Evolutionary conservation across 2,113 vertebrate species (phyloP), one percentile per base, ranked within the genome.

Genomic region (Chloropsis hardwickii): DNA sequence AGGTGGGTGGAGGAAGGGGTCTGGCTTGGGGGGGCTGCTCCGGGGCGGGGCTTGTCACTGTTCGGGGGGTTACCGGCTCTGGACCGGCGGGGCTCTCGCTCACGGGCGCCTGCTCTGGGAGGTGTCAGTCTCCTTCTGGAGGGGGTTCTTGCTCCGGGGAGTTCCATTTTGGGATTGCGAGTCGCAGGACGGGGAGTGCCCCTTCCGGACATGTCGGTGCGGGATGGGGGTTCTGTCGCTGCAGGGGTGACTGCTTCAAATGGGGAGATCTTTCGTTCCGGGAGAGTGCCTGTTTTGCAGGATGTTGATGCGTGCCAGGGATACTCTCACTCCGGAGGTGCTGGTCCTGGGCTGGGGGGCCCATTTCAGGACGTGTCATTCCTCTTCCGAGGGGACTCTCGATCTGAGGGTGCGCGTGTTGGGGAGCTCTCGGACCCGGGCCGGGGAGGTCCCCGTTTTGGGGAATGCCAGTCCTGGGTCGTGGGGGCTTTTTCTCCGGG

Each of bases 1-100:
- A 99, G 98, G 98, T 98, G 97, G 85, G 84, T 9, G 57, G 72
- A 17, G 27, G 31, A 48, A 24, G 39, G 33, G 4, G 16, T 33
- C 51, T 14, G 35, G 16, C 35, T 6, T 6, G 40, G 51, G 14
- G 27, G 31, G 57, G 25, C 9, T 28, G 24, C 22, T 47, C n/a
- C 21, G 17, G 21, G 45, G 19, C 47, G 27, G 33, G 5, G 12
- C 33, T 16, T 33, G 17, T 11, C 25, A 31, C 31, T 7, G 6
- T 15, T 9, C 97, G 62, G 97, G 98, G 12, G 11, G 9, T 16
- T 42, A 14, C 22, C 31, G 23, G 8, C 28, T 22, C 47, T 14
- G 73, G 20, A 22, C 50, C 24, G 12, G 97, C 44, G 9, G 42
- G 33, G 50, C 14, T 50, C 22, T 50, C 44, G 6, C 27, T 65